These are phyloP conservation scores for Arizona elegans DNA, from an alignment of 2,113 vertebrate species.

Conservation along the genomic window DNA sequence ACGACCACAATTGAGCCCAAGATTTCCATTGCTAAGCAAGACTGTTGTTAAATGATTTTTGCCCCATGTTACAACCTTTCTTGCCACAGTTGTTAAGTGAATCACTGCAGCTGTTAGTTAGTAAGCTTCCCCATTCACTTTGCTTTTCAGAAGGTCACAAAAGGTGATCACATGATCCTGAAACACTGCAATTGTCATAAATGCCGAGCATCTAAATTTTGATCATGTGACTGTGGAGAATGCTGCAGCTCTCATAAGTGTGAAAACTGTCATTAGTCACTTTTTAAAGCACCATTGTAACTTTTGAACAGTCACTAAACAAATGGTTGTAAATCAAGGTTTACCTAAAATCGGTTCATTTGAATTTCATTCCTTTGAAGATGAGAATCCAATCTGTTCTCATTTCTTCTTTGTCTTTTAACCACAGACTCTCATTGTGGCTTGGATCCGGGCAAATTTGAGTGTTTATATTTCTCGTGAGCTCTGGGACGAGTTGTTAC, in stretches of 20 bases:
- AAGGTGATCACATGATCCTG: neutral
- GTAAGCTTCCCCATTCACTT: neutral
- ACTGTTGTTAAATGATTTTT: neutral
- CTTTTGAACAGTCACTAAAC: neutral
- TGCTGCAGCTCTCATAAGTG: neutral
- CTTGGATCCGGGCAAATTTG: slow-evolving; percentile 95
- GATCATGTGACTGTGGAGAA: neutral
- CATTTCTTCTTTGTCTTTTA: neutral
- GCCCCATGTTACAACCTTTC: neutral
- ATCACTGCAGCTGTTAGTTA: neutral
- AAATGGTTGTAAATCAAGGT: neutral
- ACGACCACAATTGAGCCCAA: neutral
- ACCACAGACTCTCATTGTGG: slow-evolving; percentile 92
- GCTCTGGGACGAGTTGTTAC: slow-evolving; percentile 94
- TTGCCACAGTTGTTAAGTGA: neutral
- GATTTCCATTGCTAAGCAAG: neutral
- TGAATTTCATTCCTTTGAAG: neutral
- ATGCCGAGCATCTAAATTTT: neutral
- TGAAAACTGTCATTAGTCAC: neutral
- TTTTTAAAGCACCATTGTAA: neutral
- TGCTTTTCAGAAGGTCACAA: neutral
- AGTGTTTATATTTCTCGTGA: slow-evolving; percentile 94
- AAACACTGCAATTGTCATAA: neutral
- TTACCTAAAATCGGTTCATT: neutral
- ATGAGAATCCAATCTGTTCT: neutral